These are phyloP conservation scores for Lucinisca nassula DNA, from an alignment of 2,888 invertebrate species.

Conservation along the genomic window DNA sequence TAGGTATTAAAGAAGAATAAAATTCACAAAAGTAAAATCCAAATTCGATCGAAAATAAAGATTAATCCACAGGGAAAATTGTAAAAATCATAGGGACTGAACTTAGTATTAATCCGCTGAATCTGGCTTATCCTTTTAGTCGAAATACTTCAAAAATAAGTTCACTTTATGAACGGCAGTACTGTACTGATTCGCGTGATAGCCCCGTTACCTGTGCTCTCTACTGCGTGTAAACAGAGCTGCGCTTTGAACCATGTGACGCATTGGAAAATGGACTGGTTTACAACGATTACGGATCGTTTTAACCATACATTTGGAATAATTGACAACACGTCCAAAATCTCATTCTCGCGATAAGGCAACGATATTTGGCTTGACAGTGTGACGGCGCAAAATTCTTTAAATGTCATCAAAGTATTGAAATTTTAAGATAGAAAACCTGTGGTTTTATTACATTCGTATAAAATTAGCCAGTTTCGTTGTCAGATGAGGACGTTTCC, in stretches of 20 bases:
- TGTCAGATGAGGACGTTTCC: background rate
- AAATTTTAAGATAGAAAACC: slow-evolving; percentile 10
- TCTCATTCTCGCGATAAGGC: background rate
- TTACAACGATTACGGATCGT: background rate
- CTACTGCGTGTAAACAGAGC: background rate
- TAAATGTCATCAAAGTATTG: slow-evolving; percentile 4
- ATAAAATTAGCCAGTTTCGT: background rate
- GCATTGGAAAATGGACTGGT: background rate
- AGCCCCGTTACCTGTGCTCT: background rate
- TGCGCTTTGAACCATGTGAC: background rate
- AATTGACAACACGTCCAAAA: background rate
- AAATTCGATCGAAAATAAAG: background rate
- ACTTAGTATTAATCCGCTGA: slow-evolving; percentile 4
- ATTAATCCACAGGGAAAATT: slow-evolving; percentile 1
- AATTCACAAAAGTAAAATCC: background rate
- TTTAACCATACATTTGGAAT: background rate
- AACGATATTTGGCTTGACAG: slow-evolving; percentile 9
- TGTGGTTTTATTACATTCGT: background rate
- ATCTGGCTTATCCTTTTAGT: background rate
- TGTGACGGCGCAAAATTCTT: slow-evolving; percentile 56
- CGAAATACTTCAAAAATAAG: background rate
- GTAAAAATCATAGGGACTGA: background rate
- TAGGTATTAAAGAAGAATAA: background rate
- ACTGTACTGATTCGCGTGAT: background rate
- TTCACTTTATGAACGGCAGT: background rate